Conservation (phyloP, 37 sponge, comb jelly and placozoan species). For the Ephydatia muelleri region DNA sequence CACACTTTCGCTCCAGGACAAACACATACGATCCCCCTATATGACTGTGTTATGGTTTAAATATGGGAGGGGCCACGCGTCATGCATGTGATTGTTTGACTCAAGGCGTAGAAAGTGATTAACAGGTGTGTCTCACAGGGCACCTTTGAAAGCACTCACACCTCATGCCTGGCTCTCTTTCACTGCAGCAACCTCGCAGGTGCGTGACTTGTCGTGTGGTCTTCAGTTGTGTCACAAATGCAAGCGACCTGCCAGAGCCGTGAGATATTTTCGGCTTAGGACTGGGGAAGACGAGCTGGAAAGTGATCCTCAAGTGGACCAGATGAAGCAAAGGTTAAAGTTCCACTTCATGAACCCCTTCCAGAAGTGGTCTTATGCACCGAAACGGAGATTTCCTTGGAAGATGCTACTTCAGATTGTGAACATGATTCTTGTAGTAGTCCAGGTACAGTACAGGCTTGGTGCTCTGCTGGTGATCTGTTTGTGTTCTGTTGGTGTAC, state of each 20-base stretch:
- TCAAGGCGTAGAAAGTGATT: too few species aligned
- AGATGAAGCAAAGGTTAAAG: constrained; percentile 61
- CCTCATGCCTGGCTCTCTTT: neutral
- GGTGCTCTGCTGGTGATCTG: too few species aligned
- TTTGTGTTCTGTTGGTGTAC: too few species aligned
- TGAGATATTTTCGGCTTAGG: neutral
- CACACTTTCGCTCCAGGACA: too few species aligned
- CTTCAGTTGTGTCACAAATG: neutral
- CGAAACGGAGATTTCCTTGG: constrained; percentile 75
- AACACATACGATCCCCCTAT: too few species aligned
- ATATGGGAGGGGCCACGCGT: too few species aligned
- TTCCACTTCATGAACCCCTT: constrained; percentile 95
- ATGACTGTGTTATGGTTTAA: too few species aligned
- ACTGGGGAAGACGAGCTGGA: neutral
- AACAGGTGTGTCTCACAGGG: too few species aligned
- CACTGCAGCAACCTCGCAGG: neutral
- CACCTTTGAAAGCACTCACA: too few species aligned
- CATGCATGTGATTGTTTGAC: too few species aligned
- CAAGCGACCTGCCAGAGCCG: neutral
- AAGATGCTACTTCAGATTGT: constrained; percentile 82
- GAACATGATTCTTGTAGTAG: constrained; percentile 69
- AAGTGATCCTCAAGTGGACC: constrained; percentile 13
- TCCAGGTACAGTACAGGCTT: too few species aligned
- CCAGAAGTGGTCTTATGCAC: constrained; percentile 75
- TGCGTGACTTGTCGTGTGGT: neutral